Evolutionary conservation across 2,113 vertebrate species (phyloP), one percentile per base, ranked within the genome.

Genomic region (Hippocampus barbouri): DNA sequence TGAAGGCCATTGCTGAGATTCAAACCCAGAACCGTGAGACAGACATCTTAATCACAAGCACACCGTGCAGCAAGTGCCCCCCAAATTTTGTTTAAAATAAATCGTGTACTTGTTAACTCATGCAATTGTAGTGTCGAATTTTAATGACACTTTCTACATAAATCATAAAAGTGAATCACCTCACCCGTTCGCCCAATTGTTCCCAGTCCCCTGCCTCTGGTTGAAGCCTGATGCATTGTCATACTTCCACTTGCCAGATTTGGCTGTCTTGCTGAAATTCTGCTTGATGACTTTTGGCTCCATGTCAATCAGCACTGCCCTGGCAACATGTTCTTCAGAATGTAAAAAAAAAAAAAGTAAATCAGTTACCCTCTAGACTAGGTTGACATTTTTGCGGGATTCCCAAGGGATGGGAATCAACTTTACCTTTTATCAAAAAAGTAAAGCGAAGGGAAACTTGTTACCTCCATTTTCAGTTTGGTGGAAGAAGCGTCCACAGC

Each of bases 161-260:
- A 38, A 53, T 34, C 18, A 14, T 43, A 23, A 10, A 45, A 66
- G 6, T 7, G 1, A 8, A n/a, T 47, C n/a, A 25, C 12, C 77
- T 85, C 90, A 99, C 97, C 97, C 97, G 9, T 94, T 97, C 3
- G 97, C 96, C 97, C 97, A 98, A 91, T 99, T 99, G 91, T 98
- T 99, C 82, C 97, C 97, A 43, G 94, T 98, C 25, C 97, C 97
- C 85, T 97, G 94, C 78, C 95, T 97, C 86, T 98, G 96, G 76
- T 94, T 95, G 90, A 99, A 97, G 86, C 91, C 87, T 0, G 95
- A 91, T 1, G 66, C 75, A 1, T 91, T 87, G 61, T 74, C 80
- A 5, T 98, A 99, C 66, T 82, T 93, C 97, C 97, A 99, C 80
- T 10, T 85, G 69, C 94, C 94, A 71, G 92, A 94, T 12, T 75